A percentile compares a stretch with the other conserved stretches of the same genome.
Conservation (phyloP, 2,888 invertebrate genomes). For the Teinopalpus imperialis region DNA sequence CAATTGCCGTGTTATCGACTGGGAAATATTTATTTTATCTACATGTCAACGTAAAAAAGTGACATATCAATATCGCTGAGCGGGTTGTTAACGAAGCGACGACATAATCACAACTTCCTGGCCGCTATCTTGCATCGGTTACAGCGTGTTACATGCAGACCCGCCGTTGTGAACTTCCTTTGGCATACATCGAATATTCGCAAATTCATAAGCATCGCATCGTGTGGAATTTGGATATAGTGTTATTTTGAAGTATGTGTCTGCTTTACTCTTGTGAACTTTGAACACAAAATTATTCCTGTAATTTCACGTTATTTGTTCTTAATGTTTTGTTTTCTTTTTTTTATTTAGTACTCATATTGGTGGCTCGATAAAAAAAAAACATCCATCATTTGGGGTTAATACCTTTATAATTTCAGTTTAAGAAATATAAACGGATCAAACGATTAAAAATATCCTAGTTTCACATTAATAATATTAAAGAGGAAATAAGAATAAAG, state of each 20-base stretch:
- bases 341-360: too few species aligned
- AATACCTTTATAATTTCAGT: too few species aligned
- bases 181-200: neutral
- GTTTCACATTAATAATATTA: neutral
- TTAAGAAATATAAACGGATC: too few species aligned
- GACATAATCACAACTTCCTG: constrained; percentile 19
- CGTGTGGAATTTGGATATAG: neutral
- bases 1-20: neutral
- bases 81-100: constrained; percentile 1
- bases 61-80: neutral
- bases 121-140: constrained; percentile 11
- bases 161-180: constrained; percentile 5
- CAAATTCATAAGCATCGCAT: neutral
- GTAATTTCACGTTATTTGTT: too few species aligned
- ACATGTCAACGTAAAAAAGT: neutral
- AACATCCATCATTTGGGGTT: too few species aligned
- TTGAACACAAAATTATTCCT: too few species aligned
- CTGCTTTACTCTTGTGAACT: neutral
- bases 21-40: neutral
- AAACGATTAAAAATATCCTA: too few species aligned
- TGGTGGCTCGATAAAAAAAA: too few species aligned
- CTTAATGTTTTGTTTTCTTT: too few species aligned
- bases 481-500: constrained; percentile 1
- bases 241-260: neutral
- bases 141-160: constrained; percentile 1